Evolutionary conservation across 2,113 vertebrate genomes (phyloP), one percentile per base, ranked within the genome.

Genomic region (Phaetusa simplex): DNA sequence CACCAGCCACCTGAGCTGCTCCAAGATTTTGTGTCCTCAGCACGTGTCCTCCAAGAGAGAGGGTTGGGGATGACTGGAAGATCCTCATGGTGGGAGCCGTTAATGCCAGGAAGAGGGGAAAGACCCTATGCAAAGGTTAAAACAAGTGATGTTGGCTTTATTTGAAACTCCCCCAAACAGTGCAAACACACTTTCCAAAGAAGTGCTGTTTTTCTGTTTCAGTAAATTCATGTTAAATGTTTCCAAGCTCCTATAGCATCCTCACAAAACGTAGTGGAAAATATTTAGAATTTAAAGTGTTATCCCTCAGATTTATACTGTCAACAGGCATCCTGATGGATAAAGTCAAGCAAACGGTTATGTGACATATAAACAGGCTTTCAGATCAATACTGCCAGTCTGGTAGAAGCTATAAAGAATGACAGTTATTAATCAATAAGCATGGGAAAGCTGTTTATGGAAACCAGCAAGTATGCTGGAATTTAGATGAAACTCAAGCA

Each of bases 11-110:
- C 70, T 56, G 58, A 80, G 16, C 43, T 67, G 5, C 47, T 78
- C 36, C 38, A 36, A 70, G 36, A 40, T 74, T 91, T 55, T 72
- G 9, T 38, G 42, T 65, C 52, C 38, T 82, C n/a, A 82, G 56
- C 47, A 30, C 0, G 0, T 49, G 27, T 6, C 43, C 40, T 78
- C 22, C 12, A 34, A 43, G 23, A n/a, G 3, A 61, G 40, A 71
- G 65, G 17, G 16, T 1, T 91, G 47, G 26, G 29, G 8, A 59
- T 14, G 5, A 69, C 15, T 79, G 29, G 19, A 79, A 87, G 42
- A 71, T 59, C 21, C 36, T 55, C 47, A 18, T 76, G 29, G 47
- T 4, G 11, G 43, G 34, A 87, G 17, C 9, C 17, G 20, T 30
- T 30, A 42, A 65, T 58, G 38, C 12, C 27, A 49, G 34, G 36